These are phyloP conservation scores for Thunnus thynnus DNA, from an alignment of 2,113 vertebrate species.

Conservation along the genomic window DNA sequence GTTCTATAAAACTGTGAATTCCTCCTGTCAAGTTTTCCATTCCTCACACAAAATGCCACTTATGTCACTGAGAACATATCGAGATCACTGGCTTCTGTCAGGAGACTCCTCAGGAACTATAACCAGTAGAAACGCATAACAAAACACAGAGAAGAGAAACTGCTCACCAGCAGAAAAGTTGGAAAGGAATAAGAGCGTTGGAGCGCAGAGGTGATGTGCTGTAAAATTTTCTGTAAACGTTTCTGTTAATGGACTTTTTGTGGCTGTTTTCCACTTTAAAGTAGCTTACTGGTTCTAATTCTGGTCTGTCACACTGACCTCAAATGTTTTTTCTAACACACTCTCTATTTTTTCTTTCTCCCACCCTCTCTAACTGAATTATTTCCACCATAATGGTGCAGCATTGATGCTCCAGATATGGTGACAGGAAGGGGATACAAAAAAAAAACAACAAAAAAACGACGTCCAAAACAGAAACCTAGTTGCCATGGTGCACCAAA, in stretches of 20 bases:
- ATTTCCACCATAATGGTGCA: constrained; percentile 60
- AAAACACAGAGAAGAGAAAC: constrained; percentile 37
- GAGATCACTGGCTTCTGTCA: constrained; percentile 37
- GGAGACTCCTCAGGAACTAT: constrained; percentile 13
- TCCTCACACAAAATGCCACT: constrained; percentile 46
- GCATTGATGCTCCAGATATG: constrained; percentile 12
- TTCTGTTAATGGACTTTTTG: constrained; percentile 46
- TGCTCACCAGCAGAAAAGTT: constrained; percentile 21
- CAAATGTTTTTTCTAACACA: constrained; percentile 33
- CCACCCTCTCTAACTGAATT: constrained; percentile 36
- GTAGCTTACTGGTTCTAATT: constrained; percentile 49
- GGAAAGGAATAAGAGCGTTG: constrained; percentile 11
- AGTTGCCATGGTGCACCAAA: constrained; percentile 81
- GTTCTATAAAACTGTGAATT: constrained; percentile 39
- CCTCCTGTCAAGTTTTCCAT: constrained; percentile 48
- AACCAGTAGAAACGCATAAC: constrained; percentile 46
- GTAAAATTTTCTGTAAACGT: constrained; percentile 46
- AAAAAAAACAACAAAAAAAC: neutral
- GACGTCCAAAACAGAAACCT: constrained; percentile 68
- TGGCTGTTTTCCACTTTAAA: constrained; percentile 56
- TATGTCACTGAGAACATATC: constrained; percentile 31
- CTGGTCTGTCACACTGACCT: constrained; percentile 60
- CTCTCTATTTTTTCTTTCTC: constrained; percentile 17
- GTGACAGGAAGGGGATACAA: constrained; percentile 49
- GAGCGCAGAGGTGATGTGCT: constrained; percentile 24